phyloP scores from a whole-genome alignment of 2,888 invertebrate species.

The Pelosia muscerda region DNA sequence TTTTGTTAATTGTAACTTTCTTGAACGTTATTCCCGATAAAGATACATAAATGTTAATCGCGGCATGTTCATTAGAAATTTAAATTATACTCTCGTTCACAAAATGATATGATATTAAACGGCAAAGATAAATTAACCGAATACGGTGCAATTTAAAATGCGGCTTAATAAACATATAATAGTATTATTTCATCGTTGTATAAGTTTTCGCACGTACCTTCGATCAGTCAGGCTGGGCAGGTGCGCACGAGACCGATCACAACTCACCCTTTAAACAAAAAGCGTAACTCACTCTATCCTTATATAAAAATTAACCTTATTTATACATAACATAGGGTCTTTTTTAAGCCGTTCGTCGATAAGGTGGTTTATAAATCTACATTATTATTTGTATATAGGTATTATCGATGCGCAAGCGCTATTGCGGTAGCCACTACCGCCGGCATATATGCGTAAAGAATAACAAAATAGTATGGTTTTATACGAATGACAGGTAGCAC shows the following conservation, averaged over 20 bases:
- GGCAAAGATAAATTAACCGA: conserved; percentile 32
- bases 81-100: conserved; percentile 25
- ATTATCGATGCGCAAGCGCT: conserved; percentile 60
- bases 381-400: conserved; percentile 51
- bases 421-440: conserved; percentile 67
- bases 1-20: background rate
- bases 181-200: conserved; percentile 57
- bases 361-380: conserved; percentile 36
- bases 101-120: conserved; percentile 37
- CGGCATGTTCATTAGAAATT: conserved; percentile 23
- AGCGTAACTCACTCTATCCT: conserved; percentile 26
- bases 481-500: conserved; percentile 38
- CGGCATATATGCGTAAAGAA: conserved; percentile 66
- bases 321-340: background rate
- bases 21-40: background rate
- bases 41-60: background rate
- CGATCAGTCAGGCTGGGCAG: conserved; percentile 72
- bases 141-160: conserved; percentile 40
- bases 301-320: conserved; percentile 31
- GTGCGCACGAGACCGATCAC: conserved; percentile 62
- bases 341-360: conserved; percentile 20
- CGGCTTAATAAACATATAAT: conserved; percentile 44
- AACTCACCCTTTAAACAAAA: conserved; percentile 47
- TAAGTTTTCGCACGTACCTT: conserved; percentile 63
- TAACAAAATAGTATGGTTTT: conserved; percentile 64